A percentile compares a stretch with the other conserved stretches of the same genome.
Conservation (phyloP, 2,888 invertebrate species). For the Plebejus anna region DNA sequence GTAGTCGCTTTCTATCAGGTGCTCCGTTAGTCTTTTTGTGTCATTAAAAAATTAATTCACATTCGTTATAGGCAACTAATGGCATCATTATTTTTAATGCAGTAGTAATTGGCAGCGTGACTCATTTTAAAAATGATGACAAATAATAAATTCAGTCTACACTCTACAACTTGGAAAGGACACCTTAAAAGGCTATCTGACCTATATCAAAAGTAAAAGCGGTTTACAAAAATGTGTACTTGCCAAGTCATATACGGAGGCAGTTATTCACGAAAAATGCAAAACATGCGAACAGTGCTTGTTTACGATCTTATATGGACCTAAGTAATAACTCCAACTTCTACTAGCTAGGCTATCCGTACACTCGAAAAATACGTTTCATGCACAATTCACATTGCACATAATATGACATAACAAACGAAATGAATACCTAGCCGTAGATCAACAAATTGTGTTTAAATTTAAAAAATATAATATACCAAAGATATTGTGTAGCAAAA, state of each 20-base stretch:
- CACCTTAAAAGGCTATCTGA: conserved; percentile 15
- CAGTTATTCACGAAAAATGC: neutral
- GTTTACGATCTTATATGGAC: neutral
- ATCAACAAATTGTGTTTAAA: neutral
- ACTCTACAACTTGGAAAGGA: conserved; percentile 1
- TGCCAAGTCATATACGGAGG: neutral
- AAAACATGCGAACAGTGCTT: neutral
- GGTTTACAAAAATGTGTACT: neutral
- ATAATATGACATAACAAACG: too few species aligned
- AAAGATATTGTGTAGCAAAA: neutral
- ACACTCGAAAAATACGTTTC: too few species aligned
- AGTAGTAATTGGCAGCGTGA: conserved; percentile 6
- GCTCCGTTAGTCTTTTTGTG: too few species aligned
- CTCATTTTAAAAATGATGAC: neutral
- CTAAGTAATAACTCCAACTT: too few species aligned
- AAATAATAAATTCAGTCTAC: neutral
- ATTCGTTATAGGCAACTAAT: neutral
- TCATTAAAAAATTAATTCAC: neutral
- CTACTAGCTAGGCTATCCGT: too few species aligned
- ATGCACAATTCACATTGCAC: too few species aligned
- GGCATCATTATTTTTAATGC: neutral
- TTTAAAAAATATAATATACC: neutral
- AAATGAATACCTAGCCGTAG: too few species aligned
- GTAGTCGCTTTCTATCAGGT: too few species aligned
- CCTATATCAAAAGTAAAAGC: conserved; percentile 15